These are phyloP conservation scores for Zelostemma sp. DNA, from an alignment of 1,140 invertebrate genomes.

Conservation along the genomic window DNA sequence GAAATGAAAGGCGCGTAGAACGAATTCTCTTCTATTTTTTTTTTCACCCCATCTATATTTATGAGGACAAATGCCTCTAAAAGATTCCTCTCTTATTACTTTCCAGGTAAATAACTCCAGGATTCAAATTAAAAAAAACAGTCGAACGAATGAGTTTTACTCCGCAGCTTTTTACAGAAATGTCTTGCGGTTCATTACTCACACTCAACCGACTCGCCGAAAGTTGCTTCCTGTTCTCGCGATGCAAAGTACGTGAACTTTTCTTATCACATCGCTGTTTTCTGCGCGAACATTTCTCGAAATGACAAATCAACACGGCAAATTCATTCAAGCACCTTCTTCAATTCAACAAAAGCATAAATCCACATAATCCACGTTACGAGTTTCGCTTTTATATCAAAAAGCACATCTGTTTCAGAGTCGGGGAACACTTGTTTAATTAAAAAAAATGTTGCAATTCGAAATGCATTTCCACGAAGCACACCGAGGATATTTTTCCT, in stretches of 20 bases:
- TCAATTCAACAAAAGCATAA: background rate
- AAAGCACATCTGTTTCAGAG: background rate
- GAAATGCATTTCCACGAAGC: background rate
- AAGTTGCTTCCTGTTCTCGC: background rate
- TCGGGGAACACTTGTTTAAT: background rate
- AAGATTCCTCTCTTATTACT: conserved; percentile 3
- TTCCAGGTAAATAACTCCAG: background rate
- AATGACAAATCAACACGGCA: background rate
- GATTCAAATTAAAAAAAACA: background rate
- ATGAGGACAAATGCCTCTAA: conserved; percentile 1
- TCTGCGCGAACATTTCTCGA: background rate
- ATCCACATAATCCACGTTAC: background rate
- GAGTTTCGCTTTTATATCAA: background rate
- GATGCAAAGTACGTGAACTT: background rate
- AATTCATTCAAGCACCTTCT: background rate
- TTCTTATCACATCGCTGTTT: conserved; percentile 3
- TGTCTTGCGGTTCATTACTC: background rate
- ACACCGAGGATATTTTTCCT: background rate
- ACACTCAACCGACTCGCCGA: background rate
- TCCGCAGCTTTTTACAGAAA: background rate
- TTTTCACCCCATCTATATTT: background rate
- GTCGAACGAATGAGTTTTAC: background rate
- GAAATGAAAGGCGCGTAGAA: background rate
- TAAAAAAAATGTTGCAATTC: background rate
- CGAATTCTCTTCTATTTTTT: background rate